Base-by-base conservation (phyloP, 2,888 invertebrate genomes). In the Harpalus rubripes region DNA sequence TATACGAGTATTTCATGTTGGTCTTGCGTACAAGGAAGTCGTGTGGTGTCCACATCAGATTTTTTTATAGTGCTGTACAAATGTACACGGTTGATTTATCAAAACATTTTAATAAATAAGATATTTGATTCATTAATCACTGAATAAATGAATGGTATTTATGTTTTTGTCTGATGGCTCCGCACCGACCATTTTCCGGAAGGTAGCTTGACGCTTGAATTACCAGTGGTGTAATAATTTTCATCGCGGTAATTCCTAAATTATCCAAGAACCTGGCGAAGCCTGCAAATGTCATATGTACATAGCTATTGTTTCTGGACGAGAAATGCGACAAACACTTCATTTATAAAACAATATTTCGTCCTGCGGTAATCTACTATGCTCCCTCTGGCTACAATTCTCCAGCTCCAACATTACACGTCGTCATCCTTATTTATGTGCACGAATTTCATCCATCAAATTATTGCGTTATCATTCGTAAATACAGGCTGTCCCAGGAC, bases 301-400 rank as follows among this genome's bases (percentile, higher is more conserved):
- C 72, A 74, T 15, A 74, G 10, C 41, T 15, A 22, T 41, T 74
- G 72, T 7, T 18, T 22, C 44, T 44, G 18, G 15, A 44, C 41
- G 10, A 16, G 72, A 44, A 44, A 44, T 74, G 72, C 16, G 41
- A 74, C 72, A 74, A 44, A 44, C 44, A 22, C 72, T 74, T 74
- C 72, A 74, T 74, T 74, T 44, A 74, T 74, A 44, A 74, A 74
- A 74, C 72, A 74, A 44, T 74, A 74, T 44, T 16, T 41, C 44
- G 72, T 18, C 72, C 72, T 74, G 18, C 12, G 16, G 44, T 44
- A 74, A 74, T 74, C 18, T 74, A 74, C 44, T 74, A 74, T 52
- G 16, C 68, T 41, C n/a, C 15, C 68, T 68, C 7, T 68, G 32
- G 10, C 68, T 39, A 2, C 61, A 4, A n/a, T 10, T 10, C 6